Evolutionary conservation across 1,140 invertebrate species (phyloP).

Genomic region (Portunus trituberculatus): DNA sequence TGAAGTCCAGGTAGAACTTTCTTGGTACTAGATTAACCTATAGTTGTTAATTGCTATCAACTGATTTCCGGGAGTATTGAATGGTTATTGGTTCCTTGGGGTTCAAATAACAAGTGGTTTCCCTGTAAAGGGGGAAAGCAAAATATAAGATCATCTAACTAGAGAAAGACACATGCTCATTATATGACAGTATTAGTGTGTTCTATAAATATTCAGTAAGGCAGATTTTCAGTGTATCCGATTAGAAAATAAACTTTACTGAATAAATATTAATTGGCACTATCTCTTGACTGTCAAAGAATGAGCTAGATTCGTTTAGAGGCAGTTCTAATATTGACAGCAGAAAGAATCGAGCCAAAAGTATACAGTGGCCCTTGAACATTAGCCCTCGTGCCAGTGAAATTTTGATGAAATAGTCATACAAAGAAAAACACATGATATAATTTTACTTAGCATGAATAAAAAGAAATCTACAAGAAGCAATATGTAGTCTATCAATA

Average conservation of each 20-base stretch:
- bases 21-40: conserved; percentile 73
- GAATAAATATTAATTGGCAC: conserved; percentile 40
- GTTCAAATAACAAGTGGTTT: conserved; percentile 76
- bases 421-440: conserved; percentile 51
- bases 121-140: conserved; percentile 75
- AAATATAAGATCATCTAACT: conserved; percentile 75
- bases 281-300: conserved; percentile 58
- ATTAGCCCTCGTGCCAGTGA: conserved; percentile 73
- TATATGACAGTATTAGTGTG: conserved; percentile 62
- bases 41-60: conserved; percentile 73
- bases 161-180: conserved; percentile 67
- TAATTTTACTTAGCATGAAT: conserved; percentile 59
- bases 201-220: conserved; percentile 47
- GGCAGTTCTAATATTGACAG: conserved; percentile 56
- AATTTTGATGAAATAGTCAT: conserved; percentile 36
- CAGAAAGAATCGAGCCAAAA: conserved; percentile 68
- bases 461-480: conserved; percentile 66
- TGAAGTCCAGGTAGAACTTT: conserved; percentile 72
- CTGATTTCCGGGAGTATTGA: conserved; percentile 74
- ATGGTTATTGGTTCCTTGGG: conserved; percentile 70
- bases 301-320: conserved; percentile 65
- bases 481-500: conserved; percentile 64
- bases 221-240: conserved; percentile 40
- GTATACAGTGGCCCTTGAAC: conserved; percentile 69
- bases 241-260: conserved; percentile 46